Conservation (phyloP, 2,797 vertebrate genomes). For the Poeciliopsis turneri region DNA sequence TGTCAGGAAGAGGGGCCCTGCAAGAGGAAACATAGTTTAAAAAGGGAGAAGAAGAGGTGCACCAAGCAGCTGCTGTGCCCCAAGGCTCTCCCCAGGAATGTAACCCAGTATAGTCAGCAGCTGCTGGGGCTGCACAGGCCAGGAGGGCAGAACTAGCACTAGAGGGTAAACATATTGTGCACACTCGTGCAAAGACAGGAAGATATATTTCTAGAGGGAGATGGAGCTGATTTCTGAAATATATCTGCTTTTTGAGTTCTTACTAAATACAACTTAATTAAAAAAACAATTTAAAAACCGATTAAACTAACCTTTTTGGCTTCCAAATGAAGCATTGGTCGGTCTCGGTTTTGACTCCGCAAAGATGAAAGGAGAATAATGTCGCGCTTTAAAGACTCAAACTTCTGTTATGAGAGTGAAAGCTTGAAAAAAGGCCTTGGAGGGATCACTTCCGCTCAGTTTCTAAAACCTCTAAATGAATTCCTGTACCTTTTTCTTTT, state of each 20-base stretch:
- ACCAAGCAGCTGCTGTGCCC: slow-evolving; percentile 78
- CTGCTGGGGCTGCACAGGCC: slow-evolving; percentile 67
- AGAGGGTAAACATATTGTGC: slow-evolving; percentile 52
- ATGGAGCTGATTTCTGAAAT: slow-evolving; percentile 14
- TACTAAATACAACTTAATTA: slow-evolving; percentile 30
- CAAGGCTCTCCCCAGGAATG: slow-evolving; percentile 80
- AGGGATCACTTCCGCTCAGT: slow-evolving; percentile 19
- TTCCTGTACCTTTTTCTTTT: slow-evolving; percentile 26
- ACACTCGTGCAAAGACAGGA: slow-evolving; percentile 19
- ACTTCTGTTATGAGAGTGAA: slow-evolving; percentile 11
- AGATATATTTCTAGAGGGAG: neutral
- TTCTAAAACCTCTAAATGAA: slow-evolving; percentile 31
- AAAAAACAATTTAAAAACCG: neutral
- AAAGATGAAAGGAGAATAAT: slow-evolving; percentile 34
- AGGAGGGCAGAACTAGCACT: slow-evolving; percentile 64
- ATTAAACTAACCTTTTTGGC: neutral
- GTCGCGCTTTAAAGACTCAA: slow-evolving; percentile 21
- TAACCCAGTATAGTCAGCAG: slow-evolving; percentile 70
- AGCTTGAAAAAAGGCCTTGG: slow-evolving; percentile 8
- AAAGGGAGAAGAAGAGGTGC: slow-evolving; percentile 54
- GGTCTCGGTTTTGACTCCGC: slow-evolving; percentile 20
- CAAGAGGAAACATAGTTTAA: slow-evolving; percentile 49
- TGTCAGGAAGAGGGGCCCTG: slow-evolving; percentile 67
- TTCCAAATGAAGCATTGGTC: slow-evolving; percentile 36
- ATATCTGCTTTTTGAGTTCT: slow-evolving; percentile 2